Conservation (phyloP, 64 coral and sea anemone genomes). For the Anthopleura sola region DNA sequence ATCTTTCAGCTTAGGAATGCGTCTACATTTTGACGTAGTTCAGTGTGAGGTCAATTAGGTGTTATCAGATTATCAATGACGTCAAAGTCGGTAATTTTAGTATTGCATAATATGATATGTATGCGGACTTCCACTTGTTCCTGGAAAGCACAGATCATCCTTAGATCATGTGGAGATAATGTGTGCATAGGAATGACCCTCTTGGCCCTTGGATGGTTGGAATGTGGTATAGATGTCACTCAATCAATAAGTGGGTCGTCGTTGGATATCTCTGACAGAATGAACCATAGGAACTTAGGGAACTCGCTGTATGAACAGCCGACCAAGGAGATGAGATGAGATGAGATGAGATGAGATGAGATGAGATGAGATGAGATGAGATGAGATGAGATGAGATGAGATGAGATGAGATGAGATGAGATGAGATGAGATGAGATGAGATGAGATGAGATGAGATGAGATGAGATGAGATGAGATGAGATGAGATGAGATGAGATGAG, state of each 20-base stretch:
- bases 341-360: constrained; percentile 18
- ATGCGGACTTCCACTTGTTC: neutral
- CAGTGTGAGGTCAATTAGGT: neutral
- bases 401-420: neutral
- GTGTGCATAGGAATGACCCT: neutral
- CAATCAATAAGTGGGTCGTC: too few species aligned
- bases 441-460: too few species aligned
- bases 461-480: too few species aligned
- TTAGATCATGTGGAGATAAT: neutral
- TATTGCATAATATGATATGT: neutral
- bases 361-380: neutral
- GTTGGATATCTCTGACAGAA: too few species aligned
- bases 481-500: too few species aligned
- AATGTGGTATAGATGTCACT: too few species aligned
- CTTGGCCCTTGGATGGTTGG: too few species aligned
- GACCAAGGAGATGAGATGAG: constrained; percentile 17
- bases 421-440: too few species aligned
- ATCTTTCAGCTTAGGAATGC: neutral
- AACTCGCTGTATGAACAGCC: too few species aligned
- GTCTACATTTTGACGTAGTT: neutral
- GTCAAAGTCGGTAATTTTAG: neutral
- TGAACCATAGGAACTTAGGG: too few species aligned
- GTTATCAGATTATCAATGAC: neutral
- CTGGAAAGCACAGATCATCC: neutral
- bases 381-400: neutral